Evolutionary conservation across 2,888 invertebrate species (phyloP), one percentile per base, ranked within the genome.

Genomic region (Phyllotreta cruciferae): DNA sequence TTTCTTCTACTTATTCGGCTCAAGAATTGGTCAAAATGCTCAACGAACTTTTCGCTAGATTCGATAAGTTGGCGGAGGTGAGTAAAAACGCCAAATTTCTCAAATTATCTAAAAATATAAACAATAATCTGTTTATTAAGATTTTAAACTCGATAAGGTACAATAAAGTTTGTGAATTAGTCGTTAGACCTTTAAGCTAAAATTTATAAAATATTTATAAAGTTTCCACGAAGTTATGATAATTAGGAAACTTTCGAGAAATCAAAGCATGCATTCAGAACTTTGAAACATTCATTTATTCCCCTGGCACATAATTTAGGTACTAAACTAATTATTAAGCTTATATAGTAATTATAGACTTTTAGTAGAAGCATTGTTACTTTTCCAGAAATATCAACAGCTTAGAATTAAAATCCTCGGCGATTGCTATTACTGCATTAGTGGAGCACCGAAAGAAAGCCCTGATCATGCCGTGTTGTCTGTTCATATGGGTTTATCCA

Each of bases 361-460:
- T 10, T 41, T 5, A 34, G 24, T 24, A 24, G 24, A 4, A 24
- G 24, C 24, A 4, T 24, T 24, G 24, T 24, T 24, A n/a, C 42
- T 64, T 65, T 81, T 82, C 7, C 83, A 94, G 94, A 93, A 92
- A 87, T 96, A 96, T 82, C 91, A 96, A 78, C 96, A 96, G 80
- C 83, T 96, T 70, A 86, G 96, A 68, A 97, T 97, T 74, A 97
- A 97, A 86, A 96, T 97, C 79, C 86, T 97, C 56, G 96, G 97
- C 0, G 97, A 97, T 80, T 97, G 97, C 81, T 97, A 99, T 83
- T 99, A 99, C 84, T 96, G 96, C 82, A 94, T 97, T 78, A 94
- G 96, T 80, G 97, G 97, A 11, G 96, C 96, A 45, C 96, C 96
- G 0, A 88, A 91, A 63, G 94, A 96, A 80, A 84, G 93, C 57